phyloP scores from a whole-genome alignment of 2,888 invertebrate genomes.

The Drosophila mimica region DNA sequence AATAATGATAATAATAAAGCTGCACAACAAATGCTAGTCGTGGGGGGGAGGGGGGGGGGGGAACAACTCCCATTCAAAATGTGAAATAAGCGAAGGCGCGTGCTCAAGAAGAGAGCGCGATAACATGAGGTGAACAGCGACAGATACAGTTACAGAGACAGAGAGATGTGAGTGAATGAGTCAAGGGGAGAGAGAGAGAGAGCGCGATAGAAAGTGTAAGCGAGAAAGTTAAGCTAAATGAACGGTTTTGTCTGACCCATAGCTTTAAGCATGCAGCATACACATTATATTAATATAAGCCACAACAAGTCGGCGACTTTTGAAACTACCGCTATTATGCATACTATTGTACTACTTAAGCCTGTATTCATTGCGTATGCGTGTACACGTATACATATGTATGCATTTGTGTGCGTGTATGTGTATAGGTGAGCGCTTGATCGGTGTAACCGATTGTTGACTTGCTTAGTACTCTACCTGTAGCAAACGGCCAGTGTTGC shows the following conservation, averaged over 20 bases:
- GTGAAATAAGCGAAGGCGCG: background rate
- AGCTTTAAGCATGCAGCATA: conserved; percentile 41
- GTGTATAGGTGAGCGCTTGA: conserved; percentile 34
- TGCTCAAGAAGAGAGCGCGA: conserved; percentile 1
- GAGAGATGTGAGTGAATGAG: background rate
- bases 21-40: background rate
- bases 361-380: conserved; percentile 11
- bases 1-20: background rate
- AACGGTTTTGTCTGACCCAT: conserved; percentile 38
- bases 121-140: background rate
- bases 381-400: conserved; percentile 20
- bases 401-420: conserved; percentile 22
- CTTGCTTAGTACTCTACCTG: conserved; percentile 89
- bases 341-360: conserved; percentile 3
- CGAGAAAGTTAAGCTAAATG: conserved; percentile 21
- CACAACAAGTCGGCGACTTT: conserved; percentile 2
- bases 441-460: conserved; percentile 57
- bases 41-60: too few species aligned
- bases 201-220: conserved; percentile 7
- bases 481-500: conserved; percentile 97
- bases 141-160: background rate
- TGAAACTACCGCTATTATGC: conserved; percentile 11
- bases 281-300: conserved; percentile 13
- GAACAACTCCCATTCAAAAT: background rate
- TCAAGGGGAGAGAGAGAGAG: background rate